Evolutionary conservation across 92 coral and sea anemone species (phyloP), one percentile per base, ranked within the genome.

Genomic region (Pocillopora meandrina): DNA sequence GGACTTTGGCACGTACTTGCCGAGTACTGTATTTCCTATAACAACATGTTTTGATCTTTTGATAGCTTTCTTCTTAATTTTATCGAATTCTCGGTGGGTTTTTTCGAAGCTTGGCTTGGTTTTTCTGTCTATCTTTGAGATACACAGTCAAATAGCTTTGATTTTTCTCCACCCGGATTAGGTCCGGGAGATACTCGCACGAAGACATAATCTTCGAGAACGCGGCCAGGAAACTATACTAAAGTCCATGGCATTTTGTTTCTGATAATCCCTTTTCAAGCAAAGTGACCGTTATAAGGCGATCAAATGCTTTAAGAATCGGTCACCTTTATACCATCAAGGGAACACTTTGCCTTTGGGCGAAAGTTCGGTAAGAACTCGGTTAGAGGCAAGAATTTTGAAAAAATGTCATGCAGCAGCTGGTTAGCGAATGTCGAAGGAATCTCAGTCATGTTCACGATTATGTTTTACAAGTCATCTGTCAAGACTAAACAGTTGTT

Each of bases 401-500:
- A 61, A 81, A 20, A 59, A 60, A 71, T 81, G 61, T 55, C 82
- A 20, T 42, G 11, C 35, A 10, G 67, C 67, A 19, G 19, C 23
- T 42, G 74, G 17, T 70, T 58, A 70, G 21, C 21, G 34, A 59
- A 71, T 65, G 85, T 9, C 26, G 6, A 18, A 7, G 79, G 79
- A 75, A 75, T 75, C 49, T 31, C 0, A 75, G 33, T 59, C 79
- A 58, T 31, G 52, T 10, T 13, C 31, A n/a, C 12, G 35, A 58
- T 70, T 70, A 70, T 55, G 10, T 33, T 71, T 36, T 61, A 18
- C 42, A 59, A n/a, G 16, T 42, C 77, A 71, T 81, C 77, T 65
- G 85, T 81, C 85, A 71, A 75, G 61, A 36, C 61, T 59, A 18
- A 70, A 56, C 69, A 35, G 80, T 59, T 9, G 55, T 47, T 71